A percentile compares a stretch with the other conserved stretches of the same genome.
Conservation (phyloP, 2,888 invertebrate genomes). For the Venustoraphidia nigricollis region DNA sequence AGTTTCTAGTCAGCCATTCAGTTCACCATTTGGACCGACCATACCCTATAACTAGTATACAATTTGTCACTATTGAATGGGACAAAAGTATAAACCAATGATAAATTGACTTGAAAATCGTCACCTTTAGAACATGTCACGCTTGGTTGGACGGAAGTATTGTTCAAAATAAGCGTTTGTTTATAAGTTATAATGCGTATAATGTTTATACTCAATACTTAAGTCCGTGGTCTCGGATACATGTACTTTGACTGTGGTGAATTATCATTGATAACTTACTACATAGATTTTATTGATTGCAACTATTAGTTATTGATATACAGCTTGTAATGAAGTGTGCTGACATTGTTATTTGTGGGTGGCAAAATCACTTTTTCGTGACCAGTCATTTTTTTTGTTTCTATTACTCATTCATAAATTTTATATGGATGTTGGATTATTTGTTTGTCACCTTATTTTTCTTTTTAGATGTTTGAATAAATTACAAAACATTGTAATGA, state of each 20-base stretch:
- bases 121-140: constrained; percentile 5
- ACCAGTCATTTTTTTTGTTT: not conserved
- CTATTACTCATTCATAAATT: not conserved
- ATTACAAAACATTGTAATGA: no score
- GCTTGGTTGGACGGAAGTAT: not conserved
- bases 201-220: not conserved
- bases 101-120: constrained; percentile 5
- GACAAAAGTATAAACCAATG: constrained; percentile 3
- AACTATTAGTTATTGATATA: constrained; percentile 6
- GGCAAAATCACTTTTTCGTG: not conserved
- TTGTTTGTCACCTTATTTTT: not conserved
- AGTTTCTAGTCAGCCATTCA: no score
- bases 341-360: constrained; percentile 1
- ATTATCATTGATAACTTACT: constrained; percentile 3
- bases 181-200: not conserved
- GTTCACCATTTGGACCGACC: no score
- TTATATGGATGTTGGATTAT: not conserved
- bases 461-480: not conserved
- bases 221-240: not conserved
- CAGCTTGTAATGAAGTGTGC: not conserved
- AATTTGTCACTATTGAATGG: constrained; percentile 3
- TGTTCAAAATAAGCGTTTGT: not conserved
- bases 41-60: not conserved
- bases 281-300: constrained; percentile 6
- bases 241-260: constrained; percentile 1